Conservation (phyloP, 2,888 invertebrate genomes). For the Criorhina ranunculi region DNA sequence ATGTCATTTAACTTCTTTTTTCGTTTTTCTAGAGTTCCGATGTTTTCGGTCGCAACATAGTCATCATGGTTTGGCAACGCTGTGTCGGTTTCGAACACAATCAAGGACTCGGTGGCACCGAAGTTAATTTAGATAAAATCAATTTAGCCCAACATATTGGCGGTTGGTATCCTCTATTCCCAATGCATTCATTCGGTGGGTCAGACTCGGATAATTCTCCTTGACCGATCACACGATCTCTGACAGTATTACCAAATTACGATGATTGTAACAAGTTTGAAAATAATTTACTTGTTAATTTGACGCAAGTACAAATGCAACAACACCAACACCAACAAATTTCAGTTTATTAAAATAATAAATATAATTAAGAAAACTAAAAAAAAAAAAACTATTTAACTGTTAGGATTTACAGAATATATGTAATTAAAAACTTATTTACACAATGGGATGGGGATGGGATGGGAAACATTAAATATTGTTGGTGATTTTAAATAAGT, state of each 20-base stretch:
- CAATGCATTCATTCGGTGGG: constrained; percentile 92
- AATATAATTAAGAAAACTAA: constrained; percentile 10
- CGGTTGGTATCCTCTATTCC: constrained; percentile 97
- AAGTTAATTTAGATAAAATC: constrained; percentile 93
- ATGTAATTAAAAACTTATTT: neutral
- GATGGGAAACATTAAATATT: neutral
- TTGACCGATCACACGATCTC: constrained; percentile 83
- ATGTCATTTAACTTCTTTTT: constrained; percentile 29
- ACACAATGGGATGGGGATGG: constrained; percentile 2
- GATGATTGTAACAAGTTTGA: constrained; percentile 20
- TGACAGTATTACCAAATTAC: constrained; percentile 23
- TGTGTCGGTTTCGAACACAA: constrained; percentile 95
- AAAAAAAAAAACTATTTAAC: constrained; percentile 14
- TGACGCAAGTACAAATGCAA: constrained; percentile 28
- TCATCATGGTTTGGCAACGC: constrained; percentile 97
- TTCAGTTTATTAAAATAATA: constrained; percentile 61
- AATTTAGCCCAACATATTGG: constrained; percentile 91
- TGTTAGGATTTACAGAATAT: constrained; percentile 4
- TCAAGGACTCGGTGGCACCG: constrained; percentile 91
- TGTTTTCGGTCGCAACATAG: constrained; percentile 91
- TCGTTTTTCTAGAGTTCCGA: constrained; percentile 90
- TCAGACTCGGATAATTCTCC: constrained; percentile 86
- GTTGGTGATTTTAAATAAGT: constrained; percentile 2
- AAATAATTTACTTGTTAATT: neutral
- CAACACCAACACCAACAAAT: constrained; percentile 54